Percentiles rank a stretch among this genome's conserved stretches.
These are phyloP conservation scores for Panopea generosa DNA, from an alignment of 2,888 invertebrate species.

Conservation along the genomic window DNA sequence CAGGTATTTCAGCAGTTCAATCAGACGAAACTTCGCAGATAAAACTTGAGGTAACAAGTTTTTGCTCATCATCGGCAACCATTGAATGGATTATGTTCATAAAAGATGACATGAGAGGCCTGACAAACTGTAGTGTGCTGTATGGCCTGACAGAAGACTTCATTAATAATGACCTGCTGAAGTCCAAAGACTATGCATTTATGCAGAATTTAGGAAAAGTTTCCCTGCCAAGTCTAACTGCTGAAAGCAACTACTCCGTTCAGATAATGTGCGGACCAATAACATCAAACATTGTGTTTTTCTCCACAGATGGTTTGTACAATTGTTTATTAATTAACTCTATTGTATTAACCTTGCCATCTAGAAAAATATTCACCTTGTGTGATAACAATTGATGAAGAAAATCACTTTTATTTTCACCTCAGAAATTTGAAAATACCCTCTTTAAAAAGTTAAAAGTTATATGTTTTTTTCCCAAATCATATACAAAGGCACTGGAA, in stretches of 20 bases:
- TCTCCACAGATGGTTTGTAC: conserved; percentile 16
- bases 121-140: not conserved
- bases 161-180: not conserved
- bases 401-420: too few species aligned
- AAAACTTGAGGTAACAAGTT: conserved; percentile 10
- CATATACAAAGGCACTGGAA: too few species aligned
- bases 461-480: too few species aligned
- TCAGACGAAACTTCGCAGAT: not conserved
- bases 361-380: not conserved
- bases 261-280: conserved; percentile 27
- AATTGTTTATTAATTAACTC: too few species aligned
- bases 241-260: conserved; percentile 28
- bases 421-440: too few species aligned
- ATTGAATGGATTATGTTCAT: conserved; percentile 45
- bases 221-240: conserved; percentile 9
- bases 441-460: too few species aligned
- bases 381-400: too few species aligned
- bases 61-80: conserved; percentile 25
- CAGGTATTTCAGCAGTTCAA: too few species aligned
- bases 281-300: conserved; percentile 27
- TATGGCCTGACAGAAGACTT: not conserved
- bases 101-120: conserved; percentile 4
- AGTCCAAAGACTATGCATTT: not conserved
- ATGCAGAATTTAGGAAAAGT: conserved; percentile 13
- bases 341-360: too few species aligned